Percentiles rank a stretch among this genome's conserved stretches.
phyloP scores from a whole-genome alignment of 2,113 vertebrate species.

The Mesoclemmys tuberculata region DNA sequence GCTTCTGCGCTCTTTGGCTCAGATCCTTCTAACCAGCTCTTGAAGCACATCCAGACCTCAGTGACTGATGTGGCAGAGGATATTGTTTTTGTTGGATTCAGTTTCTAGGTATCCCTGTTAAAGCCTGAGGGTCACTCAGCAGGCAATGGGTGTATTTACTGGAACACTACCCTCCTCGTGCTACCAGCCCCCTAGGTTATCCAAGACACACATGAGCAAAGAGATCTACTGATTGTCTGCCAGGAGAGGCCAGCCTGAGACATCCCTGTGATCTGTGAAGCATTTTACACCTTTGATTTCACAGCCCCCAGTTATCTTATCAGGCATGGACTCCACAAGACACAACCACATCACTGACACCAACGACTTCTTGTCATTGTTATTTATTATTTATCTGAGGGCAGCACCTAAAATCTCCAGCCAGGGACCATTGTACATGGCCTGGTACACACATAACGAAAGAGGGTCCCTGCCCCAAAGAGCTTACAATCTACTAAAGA shows the following conservation, averaged over 20 bases:
- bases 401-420: neutral
- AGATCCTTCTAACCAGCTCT: neutral
- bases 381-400: fast-evolving
- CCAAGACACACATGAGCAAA: neutral
- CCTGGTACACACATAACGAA: neutral
- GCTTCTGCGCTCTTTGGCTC: neutral
- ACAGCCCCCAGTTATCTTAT: neutral
- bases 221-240: neutral
- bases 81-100: too few relatives aligned
- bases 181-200: neutral
- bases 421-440: neutral
- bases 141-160: fast-evolving
- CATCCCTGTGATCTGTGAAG: neutral
- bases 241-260: neutral
- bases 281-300: neutral
- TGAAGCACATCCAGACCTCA: neutral
- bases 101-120: neutral
- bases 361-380: neutral
- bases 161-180: neutral
- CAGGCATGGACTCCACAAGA: neutral
- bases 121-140: neutral
- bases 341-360: neutral
- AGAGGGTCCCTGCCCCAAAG: neutral
- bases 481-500: neutral
- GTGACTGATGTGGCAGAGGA: neutral